phyloP scores from a whole-genome alignment of 2,113 vertebrate genomes.

The Oryzias curvinotus region DNA sequence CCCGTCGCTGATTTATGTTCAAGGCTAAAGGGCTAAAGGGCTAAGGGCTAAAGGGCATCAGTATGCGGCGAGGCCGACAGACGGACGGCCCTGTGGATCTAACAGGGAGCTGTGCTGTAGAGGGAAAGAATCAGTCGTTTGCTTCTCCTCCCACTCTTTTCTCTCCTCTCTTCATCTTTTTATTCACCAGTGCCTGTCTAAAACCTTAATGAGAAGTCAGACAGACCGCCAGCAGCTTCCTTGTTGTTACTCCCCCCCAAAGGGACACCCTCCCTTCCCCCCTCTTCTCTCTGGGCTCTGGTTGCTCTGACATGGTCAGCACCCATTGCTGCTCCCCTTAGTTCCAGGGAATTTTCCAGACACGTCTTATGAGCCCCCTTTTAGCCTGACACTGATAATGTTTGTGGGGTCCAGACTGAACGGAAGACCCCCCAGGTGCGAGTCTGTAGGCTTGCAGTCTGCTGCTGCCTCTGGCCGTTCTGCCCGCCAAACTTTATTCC shows the following conservation, averaged over 20 bases:
- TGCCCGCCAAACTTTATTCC: slow-evolving; percentile 49
- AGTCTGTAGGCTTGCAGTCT: slow-evolving; percentile 56
- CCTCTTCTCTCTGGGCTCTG: slow-evolving; percentile 23
- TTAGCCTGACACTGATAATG: slow-evolving; percentile 73
- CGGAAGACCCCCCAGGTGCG: slow-evolving; percentile 3
- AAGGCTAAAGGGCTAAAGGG: slow-evolving; percentile 50
- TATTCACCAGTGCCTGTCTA: slow-evolving; percentile 56
- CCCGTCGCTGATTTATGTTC: slow-evolving; percentile 39
- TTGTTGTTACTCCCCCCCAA: slow-evolving; percentile 29
- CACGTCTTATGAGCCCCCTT: slow-evolving; percentile 52
- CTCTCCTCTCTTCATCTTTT: slow-evolving; percentile 35
- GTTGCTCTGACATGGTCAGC: slow-evolving; percentile 34
- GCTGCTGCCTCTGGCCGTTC: slow-evolving; percentile 38
- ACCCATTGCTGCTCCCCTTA: slow-evolving; percentile 54
- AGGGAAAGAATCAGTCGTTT: slow-evolving; percentile 29
- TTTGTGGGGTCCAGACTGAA: slow-evolving; percentile 49
- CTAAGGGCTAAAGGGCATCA: slow-evolving; percentile 65
- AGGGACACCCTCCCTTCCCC: slow-evolving; percentile 38
- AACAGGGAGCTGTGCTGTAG: slow-evolving; percentile 60
- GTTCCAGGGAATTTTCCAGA: slow-evolving; percentile 65
- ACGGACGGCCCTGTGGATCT: slow-evolving; percentile 60
- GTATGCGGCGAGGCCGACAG: slow-evolving; percentile 68
- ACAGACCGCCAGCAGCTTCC: slow-evolving; percentile 57
- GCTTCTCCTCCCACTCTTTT: slow-evolving; percentile 36
- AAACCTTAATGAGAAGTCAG: slow-evolving; percentile 77